phyloP scores from a whole-genome alignment of 2,888 invertebrate genomes.

The Dascillus cervinus region DNA sequence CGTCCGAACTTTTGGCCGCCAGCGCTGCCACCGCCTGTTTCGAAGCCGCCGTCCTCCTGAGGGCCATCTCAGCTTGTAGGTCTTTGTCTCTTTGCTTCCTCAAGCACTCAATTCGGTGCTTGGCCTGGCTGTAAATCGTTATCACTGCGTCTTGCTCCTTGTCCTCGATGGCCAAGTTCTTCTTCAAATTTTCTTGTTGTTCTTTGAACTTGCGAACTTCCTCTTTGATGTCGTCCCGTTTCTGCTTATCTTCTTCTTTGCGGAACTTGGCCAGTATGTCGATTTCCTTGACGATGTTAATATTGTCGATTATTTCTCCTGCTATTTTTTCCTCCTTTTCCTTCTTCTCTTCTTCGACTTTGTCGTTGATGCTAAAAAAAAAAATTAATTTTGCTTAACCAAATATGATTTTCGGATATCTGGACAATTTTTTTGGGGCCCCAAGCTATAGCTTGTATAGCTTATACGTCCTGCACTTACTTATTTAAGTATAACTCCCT shows the following conservation, averaged over 20 bases:
- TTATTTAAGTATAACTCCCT: slow-evolving; percentile 19
- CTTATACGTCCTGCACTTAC: slow-evolving; percentile 18
- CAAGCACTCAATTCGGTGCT: slow-evolving; percentile 39
- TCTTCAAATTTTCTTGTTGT: slow-evolving; percentile 2
- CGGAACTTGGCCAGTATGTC: slow-evolving; percentile 36
- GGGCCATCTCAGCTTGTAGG: slow-evolving; percentile 38
- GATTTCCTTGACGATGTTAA: slow-evolving; percentile 34
- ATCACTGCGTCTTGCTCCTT: slow-evolving; percentile 42
- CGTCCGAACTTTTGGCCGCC: slow-evolving; percentile 40
- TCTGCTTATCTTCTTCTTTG: slow-evolving; percentile 33
- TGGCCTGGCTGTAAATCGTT: slow-evolving; percentile 42
- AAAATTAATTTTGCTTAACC: too few species aligned
- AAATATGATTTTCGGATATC: too few species aligned
- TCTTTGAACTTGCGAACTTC: slow-evolving; percentile 23
- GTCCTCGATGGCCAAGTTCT: slow-evolving; percentile 37
- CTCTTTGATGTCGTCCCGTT: slow-evolving; percentile 24
- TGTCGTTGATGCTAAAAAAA: slow-evolving; percentile 20
- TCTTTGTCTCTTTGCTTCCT: slow-evolving; percentile 31
- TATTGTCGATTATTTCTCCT: slow-evolving; percentile 33
- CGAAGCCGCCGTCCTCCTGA: slow-evolving; percentile 44
- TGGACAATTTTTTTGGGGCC: too few species aligned
- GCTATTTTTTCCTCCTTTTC: slow-evolving; percentile 27
- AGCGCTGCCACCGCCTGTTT: slow-evolving; percentile 41
- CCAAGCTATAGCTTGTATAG: too few species aligned
- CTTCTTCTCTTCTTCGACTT: slow-evolving; percentile 23